phyloP scores from a whole-genome alignment of 2,797 vertebrate genomes.

The Amniataba percoides region DNA sequence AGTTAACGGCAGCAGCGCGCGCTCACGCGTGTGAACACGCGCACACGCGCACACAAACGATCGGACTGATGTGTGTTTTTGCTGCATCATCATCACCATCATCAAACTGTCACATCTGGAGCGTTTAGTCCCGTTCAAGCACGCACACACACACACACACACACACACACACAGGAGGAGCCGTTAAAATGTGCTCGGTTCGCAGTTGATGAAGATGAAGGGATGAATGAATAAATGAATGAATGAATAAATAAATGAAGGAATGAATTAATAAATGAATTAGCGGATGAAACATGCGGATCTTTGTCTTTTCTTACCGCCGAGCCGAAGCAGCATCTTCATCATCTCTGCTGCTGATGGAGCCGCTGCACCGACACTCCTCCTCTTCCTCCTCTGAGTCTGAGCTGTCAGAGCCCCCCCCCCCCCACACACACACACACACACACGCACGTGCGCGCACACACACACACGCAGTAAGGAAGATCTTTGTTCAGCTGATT shows the following conservation, averaged over 20 bases:
- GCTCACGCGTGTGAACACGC: neutral
- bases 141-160: neutral
- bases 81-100: conserved; percentile 31
- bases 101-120: conserved; percentile 4
- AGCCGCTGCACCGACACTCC: conserved; percentile 45
- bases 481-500: no score
- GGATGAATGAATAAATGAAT: neutral
- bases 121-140: neutral
- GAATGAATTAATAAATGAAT: neutral
- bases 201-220: neutral
- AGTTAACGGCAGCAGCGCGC: conserved; percentile 27
- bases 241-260: neutral
- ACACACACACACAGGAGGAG: neutral
- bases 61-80: neutral
- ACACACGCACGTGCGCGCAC: no score
- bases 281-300: neutral
- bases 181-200: neutral
- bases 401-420: conserved; percentile 27
- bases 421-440: no score
- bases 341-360: conserved; percentile 42
- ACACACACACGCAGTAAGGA: no score
- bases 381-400: conserved; percentile 46
- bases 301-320: conserved; percentile 51
- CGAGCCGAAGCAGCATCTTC: conserved; percentile 24
- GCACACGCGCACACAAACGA: neutral